These are phyloP conservation scores for Nomada hirtipes DNA, from an alignment of 2,888 invertebrate species.

Conservation along the genomic window DNA sequence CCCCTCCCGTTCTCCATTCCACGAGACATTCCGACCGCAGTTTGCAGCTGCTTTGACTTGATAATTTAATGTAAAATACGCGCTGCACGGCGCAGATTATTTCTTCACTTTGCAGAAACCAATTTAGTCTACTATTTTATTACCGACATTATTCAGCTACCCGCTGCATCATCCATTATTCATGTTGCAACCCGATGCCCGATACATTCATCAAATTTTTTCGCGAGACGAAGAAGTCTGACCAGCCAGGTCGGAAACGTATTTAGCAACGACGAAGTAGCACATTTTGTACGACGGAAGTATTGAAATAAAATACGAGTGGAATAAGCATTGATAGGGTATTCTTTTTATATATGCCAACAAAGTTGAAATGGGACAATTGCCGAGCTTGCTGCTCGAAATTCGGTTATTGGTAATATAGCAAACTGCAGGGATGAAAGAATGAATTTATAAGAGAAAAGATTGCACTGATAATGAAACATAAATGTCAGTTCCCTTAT, in stretches of 20 bases:
- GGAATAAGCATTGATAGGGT: not conserved
- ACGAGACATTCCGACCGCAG: slow-evolving; percentile 7
- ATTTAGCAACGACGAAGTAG: not conserved
- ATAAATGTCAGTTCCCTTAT: slow-evolving; percentile 46
- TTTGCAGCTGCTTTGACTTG: slow-evolving; percentile 36
- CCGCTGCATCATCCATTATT: slow-evolving; percentile 45
- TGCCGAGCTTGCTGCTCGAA: no score
- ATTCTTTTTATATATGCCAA: no score
- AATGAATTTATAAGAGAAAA: slow-evolving; percentile 3
- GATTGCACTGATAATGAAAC: slow-evolving; percentile 23
- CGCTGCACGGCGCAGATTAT: slow-evolving; percentile 12
- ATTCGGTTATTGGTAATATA: no score
- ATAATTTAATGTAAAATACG: slow-evolving; percentile 38
- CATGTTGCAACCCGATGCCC: slow-evolving; percentile 7
- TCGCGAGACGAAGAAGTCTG: not conserved
- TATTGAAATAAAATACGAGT: not conserved
- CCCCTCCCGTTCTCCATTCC: not conserved
- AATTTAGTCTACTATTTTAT: slow-evolving; percentile 43
- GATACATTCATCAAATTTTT: slow-evolving; percentile 38
- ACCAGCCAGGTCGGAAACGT: not conserved
- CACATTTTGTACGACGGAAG: not conserved
- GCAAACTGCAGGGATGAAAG: no score
- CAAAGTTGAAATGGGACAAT: not conserved
- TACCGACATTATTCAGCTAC: slow-evolving; percentile 31
- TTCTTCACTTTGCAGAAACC: slow-evolving; percentile 25